Evolutionary conservation across 2,888 invertebrate species (phyloP).

Genomic region (Linnaemya tessellans): DNA sequence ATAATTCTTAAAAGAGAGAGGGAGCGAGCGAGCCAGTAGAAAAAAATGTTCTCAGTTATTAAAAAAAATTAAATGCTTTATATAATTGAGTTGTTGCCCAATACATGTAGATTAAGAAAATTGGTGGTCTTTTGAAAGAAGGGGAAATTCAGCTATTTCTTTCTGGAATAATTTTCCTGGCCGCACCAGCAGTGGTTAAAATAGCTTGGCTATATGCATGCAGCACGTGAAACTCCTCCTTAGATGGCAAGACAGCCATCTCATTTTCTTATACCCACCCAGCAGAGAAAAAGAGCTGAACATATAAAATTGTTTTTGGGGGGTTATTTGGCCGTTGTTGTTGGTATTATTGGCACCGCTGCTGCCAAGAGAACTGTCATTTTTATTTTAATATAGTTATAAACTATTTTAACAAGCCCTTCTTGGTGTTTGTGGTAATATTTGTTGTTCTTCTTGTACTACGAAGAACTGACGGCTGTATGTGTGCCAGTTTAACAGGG

Average conservation of each 20-base stretch:
- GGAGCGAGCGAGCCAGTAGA: constrained; percentile 5
- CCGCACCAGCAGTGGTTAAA: background rate
- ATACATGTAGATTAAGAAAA: constrained; percentile 60
- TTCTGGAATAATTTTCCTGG: too few relatives aligned
- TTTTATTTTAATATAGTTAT: constrained; percentile 71
- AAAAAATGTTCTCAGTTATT: background rate
- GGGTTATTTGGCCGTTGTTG: background rate
- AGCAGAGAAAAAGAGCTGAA: background rate
- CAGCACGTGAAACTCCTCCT: constrained; percentile 8
- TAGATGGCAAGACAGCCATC: too few relatives aligned
- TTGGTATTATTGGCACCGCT: constrained; percentile 8
- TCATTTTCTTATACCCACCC: too few relatives aligned
- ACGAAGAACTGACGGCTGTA: background rate
- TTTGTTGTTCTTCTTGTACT: constrained; percentile 17
- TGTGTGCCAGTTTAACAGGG: constrained; percentile 11
- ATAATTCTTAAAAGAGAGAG: constrained; percentile 6
- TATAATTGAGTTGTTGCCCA: constrained; percentile 70
- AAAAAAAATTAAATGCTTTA: background rate
- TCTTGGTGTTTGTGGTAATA: constrained; percentile 18
- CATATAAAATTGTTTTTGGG: background rate
- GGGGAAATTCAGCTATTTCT: constrained; percentile 28
- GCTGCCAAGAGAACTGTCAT: constrained; percentile 65
- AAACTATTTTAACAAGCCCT: constrained; percentile 71
- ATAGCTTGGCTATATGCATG: background rate
- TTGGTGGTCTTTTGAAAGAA: background rate